phyloP scores from a whole-genome alignment of 2,797 vertebrate species.

The Acropternis orthonyx region DNA sequence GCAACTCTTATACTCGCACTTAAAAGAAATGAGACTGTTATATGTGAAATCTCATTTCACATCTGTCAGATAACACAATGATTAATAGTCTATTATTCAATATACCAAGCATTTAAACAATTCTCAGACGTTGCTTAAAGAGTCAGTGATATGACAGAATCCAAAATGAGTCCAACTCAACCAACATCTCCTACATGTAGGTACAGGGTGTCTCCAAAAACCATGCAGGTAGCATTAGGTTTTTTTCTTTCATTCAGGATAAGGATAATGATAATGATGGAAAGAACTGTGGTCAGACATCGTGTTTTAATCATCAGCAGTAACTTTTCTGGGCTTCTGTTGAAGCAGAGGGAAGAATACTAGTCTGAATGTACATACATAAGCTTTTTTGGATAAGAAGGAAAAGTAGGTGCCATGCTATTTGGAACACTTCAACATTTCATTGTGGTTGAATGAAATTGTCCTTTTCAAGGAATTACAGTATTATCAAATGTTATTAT shows the following conservation, averaged over 20 bases:
- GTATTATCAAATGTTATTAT: conserved; percentile 2
- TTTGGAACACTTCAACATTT: neutral
- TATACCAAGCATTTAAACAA: neutral
- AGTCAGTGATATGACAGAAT: neutral
- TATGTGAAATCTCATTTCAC: neutral
- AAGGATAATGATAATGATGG: neutral
- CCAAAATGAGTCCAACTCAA: neutral
- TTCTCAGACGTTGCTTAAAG: neutral
- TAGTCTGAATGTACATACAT: neutral
- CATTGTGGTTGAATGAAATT: neutral
- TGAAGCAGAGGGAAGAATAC: neutral
- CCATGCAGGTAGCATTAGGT: neutral
- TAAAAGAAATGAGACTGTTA: neutral
- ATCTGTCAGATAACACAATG: neutral
- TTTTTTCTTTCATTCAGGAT: neutral
- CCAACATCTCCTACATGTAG: neutral
- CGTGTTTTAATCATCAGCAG: neutral
- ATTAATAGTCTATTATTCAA: neutral
- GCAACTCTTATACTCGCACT: neutral
- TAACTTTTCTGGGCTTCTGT: neutral
- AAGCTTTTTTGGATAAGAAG: neutral
- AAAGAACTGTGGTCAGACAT: neutral
- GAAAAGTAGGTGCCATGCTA: neutral
- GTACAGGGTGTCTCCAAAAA: neutral
- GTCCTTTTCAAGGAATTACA: neutral